These are phyloP conservation scores for Drosophila parvula DNA, from an alignment of 1,140 invertebrate species.

Conservation along the genomic window DNA sequence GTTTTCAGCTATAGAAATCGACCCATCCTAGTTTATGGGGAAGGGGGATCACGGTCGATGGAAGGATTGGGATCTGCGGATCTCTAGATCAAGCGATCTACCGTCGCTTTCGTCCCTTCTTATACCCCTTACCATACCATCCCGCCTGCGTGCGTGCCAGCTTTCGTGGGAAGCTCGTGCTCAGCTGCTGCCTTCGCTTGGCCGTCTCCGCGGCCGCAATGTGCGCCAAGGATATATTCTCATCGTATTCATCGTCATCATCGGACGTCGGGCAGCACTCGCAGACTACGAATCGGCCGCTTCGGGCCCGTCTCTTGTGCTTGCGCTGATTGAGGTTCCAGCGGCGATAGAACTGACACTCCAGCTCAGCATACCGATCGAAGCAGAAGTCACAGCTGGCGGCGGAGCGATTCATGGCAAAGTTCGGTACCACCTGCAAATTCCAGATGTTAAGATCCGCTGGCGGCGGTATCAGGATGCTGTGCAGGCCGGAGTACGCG, in stretches of 20 bases:
- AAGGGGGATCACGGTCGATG: slow-evolving; percentile 2
- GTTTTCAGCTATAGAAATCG: slow-evolving; percentile 1
- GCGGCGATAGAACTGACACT: slow-evolving; percentile 85
- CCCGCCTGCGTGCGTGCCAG: slow-evolving; percentile 85
- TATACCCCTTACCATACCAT: slow-evolving; percentile 87
- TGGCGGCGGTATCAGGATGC: slow-evolving; percentile 86
- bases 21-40: background rate
- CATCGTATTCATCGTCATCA: slow-evolving; percentile 82
- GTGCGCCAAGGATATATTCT: slow-evolving; percentile 83
- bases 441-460: slow-evolving; percentile 83
- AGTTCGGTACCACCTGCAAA: slow-evolving; percentile 75
- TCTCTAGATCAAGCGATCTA: slow-evolving; percentile 17
- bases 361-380: slow-evolving; percentile 85
- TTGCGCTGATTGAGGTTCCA: slow-evolving; percentile 80
- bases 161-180: slow-evolving; percentile 75
- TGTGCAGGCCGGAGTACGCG: slow-evolving; percentile 87
- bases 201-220: slow-evolving; percentile 78
- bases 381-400: slow-evolving; percentile 85
- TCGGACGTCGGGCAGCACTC: slow-evolving; percentile 86
- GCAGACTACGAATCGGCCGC: slow-evolving; percentile 85
- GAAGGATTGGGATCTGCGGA: background rate
- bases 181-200: slow-evolving; percentile 79
- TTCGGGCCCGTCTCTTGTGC: slow-evolving; percentile 84
- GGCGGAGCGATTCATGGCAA: slow-evolving; percentile 80
- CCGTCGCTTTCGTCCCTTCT: slow-evolving; percentile 84